Evolutionary conservation across 2,888 invertebrate genomes (phyloP), one percentile per base, ranked within the genome.

Genomic region (Tuberolachnus salignus): DNA sequence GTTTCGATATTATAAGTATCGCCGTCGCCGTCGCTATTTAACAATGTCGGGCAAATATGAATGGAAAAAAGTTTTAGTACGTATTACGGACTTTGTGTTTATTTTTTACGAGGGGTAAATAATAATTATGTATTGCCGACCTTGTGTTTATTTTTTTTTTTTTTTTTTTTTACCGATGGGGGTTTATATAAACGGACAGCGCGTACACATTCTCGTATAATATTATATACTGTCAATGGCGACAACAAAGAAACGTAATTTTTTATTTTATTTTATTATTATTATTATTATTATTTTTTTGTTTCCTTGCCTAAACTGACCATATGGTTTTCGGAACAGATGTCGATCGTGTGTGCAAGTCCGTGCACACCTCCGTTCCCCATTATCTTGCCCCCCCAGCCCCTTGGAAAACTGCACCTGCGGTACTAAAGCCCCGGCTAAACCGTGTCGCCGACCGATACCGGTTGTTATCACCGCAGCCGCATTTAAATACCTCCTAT

Each of bases 311-410:
- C 34, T 51, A 21, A 63, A 73, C 73, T 75, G 66, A 75, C 73
- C 73, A 73, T 73, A 73, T 75, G 74, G 74, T 44, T 75, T 66
- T 75, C 4, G n/a, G 19, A 73, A 63, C 73, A 73, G 73, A 73
- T 73, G 73, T 63, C 21, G 73, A 3, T 9, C 21, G 11, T 42
- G 34, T 8, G 14, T 16, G 16, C 51, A 14, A 59, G 26, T 71
- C 59, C 26, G 3, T 71, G 59, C n/a, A 4, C 19, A n/a, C 21
- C 9, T 44, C 42, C 19, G 13, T 13, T 8, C 14, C 19, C 67
- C 19, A 1, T n/a, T n/a, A n/a, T 4, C 1, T 42, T 0, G 11
- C 59, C 71, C 9, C 11, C 49, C 3, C 44, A 11, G 3, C 14
- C n/a, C 42, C 44, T 13, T n/a, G n/a, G n/a, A 49, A 34, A 55